These are phyloP conservation scores for Eupelmus urozonus DNA, from an alignment of 2,888 invertebrate genomes.

Conservation along the genomic window DNA sequence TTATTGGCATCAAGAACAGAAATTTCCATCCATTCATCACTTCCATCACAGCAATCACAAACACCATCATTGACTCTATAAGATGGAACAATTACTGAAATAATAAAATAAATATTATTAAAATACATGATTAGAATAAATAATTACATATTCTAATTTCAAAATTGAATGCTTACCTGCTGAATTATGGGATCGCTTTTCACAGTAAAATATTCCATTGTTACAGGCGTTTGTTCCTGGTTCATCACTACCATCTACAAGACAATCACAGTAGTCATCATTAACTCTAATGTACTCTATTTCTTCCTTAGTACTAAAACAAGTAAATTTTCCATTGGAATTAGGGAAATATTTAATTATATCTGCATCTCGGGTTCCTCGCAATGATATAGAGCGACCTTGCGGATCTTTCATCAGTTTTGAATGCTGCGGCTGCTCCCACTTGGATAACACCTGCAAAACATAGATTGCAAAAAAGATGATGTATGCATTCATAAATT, in stretches of 20 bases:
- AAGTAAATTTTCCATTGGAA: conserved; percentile 77
- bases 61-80: conserved; percentile 94
- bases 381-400: conserved; percentile 64
- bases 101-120: conserved; percentile 3
- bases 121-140: conserved; percentile 9
- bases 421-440: conserved; percentile 64
- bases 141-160: background rate
- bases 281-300: conserved; percentile 83
- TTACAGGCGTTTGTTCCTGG: conserved; percentile 94
- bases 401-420: conserved; percentile 64
- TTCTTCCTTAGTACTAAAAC: conserved; percentile 76
- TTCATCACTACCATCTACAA: conserved; percentile 85
- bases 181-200: conserved; percentile 60
- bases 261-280: conserved; percentile 93
- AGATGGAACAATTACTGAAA: conserved; percentile 81
- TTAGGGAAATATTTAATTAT: conserved; percentile 77
- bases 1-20: conserved; percentile 42
- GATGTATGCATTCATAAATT: background rate
- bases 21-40: conserved; percentile 85
- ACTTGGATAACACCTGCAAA: conserved; percentile 60
- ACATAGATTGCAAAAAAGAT: background rate
- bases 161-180: conserved; percentile 48
- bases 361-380: conserved; percentile 77
- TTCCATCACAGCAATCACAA: conserved; percentile 96
- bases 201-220: conserved; percentile 91